Evolutionary conservation across 1,140 invertebrate species (phyloP).

Genomic region (Hypsibius dujardini): DNA sequence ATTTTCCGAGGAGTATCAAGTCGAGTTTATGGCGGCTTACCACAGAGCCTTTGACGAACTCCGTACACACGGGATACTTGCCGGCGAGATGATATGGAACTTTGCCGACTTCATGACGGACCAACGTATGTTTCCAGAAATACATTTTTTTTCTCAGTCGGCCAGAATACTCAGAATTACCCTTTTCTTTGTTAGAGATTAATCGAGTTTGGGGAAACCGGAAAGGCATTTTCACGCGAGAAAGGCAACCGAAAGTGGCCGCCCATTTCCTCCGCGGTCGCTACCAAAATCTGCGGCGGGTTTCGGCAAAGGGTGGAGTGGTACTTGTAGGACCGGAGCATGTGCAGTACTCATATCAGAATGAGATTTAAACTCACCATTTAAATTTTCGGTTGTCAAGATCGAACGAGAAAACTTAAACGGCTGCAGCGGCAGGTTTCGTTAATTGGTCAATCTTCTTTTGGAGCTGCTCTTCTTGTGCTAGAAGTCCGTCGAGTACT

Average conservation of each 20-base stretch:
- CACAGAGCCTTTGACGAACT: constrained; percentile 74
- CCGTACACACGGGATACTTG: constrained; percentile 56
- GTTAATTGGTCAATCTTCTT: background rate
- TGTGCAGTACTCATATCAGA: too few species aligned
- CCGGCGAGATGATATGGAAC: constrained; percentile 95
- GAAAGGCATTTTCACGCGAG: constrained; percentile 72
- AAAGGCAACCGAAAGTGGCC: constrained; percentile 63
- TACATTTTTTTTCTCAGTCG: too few species aligned
- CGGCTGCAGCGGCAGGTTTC: background rate
- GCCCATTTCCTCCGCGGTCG: constrained; percentile 56
- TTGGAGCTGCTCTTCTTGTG: background rate
- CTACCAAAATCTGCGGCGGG: constrained; percentile 53
- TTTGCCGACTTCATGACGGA: constrained; percentile 55
- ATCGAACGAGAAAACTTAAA: too few species aligned
- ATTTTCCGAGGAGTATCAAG: constrained; percentile 88
- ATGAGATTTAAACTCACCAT: too few species aligned
- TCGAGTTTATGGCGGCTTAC: constrained; percentile 58
- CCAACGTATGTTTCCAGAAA: constrained; percentile 38
- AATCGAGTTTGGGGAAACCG: constrained; percentile 55
- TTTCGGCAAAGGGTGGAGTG: too few species aligned
- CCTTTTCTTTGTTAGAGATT: constrained; percentile 38
- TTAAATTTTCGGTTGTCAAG: too few species aligned
- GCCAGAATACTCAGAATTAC: too few species aligned
- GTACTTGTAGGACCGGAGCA: too few species aligned
- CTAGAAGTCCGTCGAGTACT: background rate